phyloP scores from a whole-genome alignment of 1,140 invertebrate genomes.

The Heliothis virescens region DNA sequence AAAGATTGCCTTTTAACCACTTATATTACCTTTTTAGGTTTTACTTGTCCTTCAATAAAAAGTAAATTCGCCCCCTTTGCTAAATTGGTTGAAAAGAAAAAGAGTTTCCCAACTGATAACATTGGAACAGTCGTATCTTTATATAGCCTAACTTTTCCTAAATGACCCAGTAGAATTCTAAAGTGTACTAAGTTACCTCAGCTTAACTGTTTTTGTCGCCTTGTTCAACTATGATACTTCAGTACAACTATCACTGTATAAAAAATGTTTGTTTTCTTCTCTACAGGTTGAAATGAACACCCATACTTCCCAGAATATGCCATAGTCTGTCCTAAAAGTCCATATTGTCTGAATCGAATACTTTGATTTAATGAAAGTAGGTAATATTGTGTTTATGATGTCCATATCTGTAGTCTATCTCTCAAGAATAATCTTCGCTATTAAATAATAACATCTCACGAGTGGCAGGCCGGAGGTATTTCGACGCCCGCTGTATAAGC shows the following conservation, averaged over 20 bases:
- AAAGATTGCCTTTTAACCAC: too few species aligned
- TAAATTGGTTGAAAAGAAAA: neutral
- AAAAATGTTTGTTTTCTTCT: too few species aligned
- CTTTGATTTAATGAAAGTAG: too few species aligned
- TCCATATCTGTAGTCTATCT: too few species aligned
- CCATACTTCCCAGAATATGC: too few species aligned
- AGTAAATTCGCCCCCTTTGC: too few species aligned
- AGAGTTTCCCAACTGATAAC: neutral
- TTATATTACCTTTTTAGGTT: too few species aligned
- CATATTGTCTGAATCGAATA: too few species aligned
- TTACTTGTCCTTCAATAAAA: too few species aligned
- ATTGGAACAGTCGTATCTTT: slow-evolving; percentile 9
- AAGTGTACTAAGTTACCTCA: slow-evolving; percentile 1
- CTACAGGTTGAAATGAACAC: too few species aligned
- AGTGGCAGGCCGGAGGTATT: slow-evolving; percentile 42
- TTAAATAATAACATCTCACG: slow-evolving; percentile 21
- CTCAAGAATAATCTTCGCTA: neutral
- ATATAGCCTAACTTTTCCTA: slow-evolving; percentile 22
- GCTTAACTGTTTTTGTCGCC: slow-evolving; percentile 21
- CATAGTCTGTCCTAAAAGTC: too few species aligned
- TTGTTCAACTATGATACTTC: neutral
- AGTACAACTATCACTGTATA: neutral
- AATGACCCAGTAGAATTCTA: slow-evolving; percentile 10
- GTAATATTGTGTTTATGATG: too few species aligned
- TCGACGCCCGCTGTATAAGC: slow-evolving; percentile 62